Evolutionary conservation across 1,140 invertebrate genomes (phyloP).

Genomic region (Zaprionus lachaisei): DNA sequence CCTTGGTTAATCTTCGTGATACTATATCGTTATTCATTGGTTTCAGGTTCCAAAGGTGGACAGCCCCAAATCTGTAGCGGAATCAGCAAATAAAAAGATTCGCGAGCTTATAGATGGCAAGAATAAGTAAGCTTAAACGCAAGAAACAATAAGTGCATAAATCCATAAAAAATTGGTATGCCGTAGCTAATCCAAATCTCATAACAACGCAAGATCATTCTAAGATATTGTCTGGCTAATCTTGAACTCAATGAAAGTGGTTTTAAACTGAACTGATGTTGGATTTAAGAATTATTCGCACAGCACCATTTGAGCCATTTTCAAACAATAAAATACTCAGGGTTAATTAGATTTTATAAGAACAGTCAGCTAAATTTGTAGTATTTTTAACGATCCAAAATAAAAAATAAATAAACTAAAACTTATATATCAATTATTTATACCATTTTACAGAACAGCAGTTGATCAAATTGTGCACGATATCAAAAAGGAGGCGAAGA

Average conservation of each 20-base stretch:
- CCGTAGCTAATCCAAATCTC: too few relatives aligned
- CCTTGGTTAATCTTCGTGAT: neutral
- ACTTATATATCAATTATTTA: neutral
- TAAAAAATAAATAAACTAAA: neutral
- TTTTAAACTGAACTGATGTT: neutral
- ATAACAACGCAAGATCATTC: neutral
- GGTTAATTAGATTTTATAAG: neutral
- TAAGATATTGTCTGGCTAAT: constrained; percentile 11
- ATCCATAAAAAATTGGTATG: too few relatives aligned
- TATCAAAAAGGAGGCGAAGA: constrained; percentile 75
- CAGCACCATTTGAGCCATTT: neutral
- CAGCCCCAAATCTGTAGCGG: constrained; percentile 89
- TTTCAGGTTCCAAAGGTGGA: constrained; percentile 91
- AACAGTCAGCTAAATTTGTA: neutral
- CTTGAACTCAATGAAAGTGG: neutral
- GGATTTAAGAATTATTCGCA: neutral
- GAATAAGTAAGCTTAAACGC: constrained; percentile 72
- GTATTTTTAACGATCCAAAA: neutral
- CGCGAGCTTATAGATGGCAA: constrained; percentile 87
- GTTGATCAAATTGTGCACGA: constrained; percentile 70
- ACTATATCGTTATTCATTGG: neutral
- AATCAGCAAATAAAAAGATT: constrained; percentile 86
- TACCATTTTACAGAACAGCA: constrained; percentile 53
- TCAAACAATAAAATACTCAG: neutral
- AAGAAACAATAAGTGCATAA: neutral